These are phyloP conservation scores for Lucifuga dentata DNA, from an alignment of 2,113 vertebrate genomes.

Conservation along the genomic window DNA sequence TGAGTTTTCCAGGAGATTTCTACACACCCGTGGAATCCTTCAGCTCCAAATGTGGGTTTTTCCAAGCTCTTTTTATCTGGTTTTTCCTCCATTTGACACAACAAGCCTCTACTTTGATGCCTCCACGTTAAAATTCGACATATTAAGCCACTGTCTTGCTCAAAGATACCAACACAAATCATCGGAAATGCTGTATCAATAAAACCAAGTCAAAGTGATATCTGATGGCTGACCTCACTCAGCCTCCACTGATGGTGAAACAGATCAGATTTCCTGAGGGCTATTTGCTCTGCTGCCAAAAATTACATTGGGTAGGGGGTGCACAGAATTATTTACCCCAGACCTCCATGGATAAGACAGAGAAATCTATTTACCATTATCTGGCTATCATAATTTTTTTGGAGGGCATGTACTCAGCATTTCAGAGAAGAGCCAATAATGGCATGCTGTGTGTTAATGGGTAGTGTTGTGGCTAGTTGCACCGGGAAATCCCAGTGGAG, in stretches of 20 bases:
- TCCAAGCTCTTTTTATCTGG: no score
- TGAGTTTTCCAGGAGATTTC: no score
- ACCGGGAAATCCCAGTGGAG: conserved; percentile 71
- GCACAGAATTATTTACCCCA: conserved; percentile 63
- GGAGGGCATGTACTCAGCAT: conserved; percentile 54
- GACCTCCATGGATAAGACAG: conserved; percentile 48
- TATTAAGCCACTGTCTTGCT: conserved; percentile 26
- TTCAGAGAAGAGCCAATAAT: conserved; percentile 70
- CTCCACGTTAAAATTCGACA: background rate
- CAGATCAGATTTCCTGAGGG: conserved; percentile 68
- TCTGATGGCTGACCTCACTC: conserved; percentile 71
- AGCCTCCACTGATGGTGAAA: conserved; percentile 42
- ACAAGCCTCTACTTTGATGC: background rate
- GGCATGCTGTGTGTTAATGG: conserved; percentile 77
- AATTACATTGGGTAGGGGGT: conserved; percentile 32
- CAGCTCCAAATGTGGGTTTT: no score
- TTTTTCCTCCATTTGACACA: no score
- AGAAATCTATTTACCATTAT: conserved; percentile 70
- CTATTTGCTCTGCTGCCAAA: conserved; percentile 52
- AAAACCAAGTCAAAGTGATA: conserved; percentile 58
- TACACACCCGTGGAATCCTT: no score
- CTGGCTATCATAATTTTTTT: conserved; percentile 60
- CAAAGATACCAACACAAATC: conserved; percentile 41
- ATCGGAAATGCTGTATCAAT: conserved; percentile 70
- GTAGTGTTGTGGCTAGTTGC: conserved; percentile 67